A percentile compares a stretch with the other conserved stretches of the same genome.
Evolutionary conservation across 2,888 invertebrate genomes (phyloP).

Genomic region (Lycocerus yunnanus): DNA sequence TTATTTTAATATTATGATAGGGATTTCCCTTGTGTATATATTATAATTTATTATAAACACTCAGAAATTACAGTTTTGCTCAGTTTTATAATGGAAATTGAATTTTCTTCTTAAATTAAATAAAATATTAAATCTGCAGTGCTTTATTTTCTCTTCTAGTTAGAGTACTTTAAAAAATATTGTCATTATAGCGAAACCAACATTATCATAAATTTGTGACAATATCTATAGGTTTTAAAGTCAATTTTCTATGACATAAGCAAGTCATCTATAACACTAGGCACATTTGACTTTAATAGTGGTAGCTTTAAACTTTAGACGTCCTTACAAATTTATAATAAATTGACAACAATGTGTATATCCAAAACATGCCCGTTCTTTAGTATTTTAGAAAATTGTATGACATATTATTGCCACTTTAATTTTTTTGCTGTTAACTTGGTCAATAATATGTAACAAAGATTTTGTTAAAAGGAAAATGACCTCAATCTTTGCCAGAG

Average conservation of each 20-base stretch:
- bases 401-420: not conserved
- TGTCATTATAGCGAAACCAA: not conserved
- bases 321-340: not conserved
- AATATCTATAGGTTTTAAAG: not conserved
- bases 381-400: not conserved
- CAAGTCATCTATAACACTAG: not conserved
- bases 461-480: too few relatives aligned
- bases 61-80: too few relatives aligned
- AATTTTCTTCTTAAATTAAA: too few relatives aligned
- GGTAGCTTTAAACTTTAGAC: not conserved
- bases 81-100: too few relatives aligned
- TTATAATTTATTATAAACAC: too few relatives aligned
- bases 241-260: not conserved
- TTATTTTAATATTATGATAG: too few relatives aligned
- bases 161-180: not conserved
- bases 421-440: not conserved
- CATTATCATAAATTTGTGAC: not conserved
- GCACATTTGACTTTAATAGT: not conserved
- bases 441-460: too few relatives aligned
- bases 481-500: too few relatives aligned
- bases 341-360: not conserved
- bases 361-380: not conserved
- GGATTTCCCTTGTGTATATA: too few relatives aligned
- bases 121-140: too few relatives aligned
- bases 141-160: not conserved